Percentiles rank a stretch among this genome's conserved stretches.
These are phyloP conservation scores for Callyntrura guangdongensis DNA, from an alignment of 2,888 invertebrate species.

Conservation along the genomic window DNA sequence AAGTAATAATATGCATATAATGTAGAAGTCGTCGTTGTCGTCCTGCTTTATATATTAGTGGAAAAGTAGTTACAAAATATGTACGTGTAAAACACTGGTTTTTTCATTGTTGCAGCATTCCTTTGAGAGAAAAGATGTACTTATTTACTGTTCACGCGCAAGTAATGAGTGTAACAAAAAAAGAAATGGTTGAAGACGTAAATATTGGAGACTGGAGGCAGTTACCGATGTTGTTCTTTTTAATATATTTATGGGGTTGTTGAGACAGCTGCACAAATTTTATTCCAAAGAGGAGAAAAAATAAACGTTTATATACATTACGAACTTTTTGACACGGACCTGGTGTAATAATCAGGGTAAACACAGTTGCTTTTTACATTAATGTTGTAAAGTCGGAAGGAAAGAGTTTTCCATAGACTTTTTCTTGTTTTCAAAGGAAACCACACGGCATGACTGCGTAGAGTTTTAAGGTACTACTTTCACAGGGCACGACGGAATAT, in stretches of 20 bases:
- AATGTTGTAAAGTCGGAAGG: not conserved
- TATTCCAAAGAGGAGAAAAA: not conserved
- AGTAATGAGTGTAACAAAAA: conserved; percentile 26
- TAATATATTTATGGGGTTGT: not conserved
- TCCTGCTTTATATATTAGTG: no score
- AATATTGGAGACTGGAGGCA: conserved; percentile 17
- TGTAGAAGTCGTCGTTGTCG: no score
- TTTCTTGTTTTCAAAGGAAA: not conserved
- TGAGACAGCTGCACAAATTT: conserved; percentile 1
- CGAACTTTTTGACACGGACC: not conserved
- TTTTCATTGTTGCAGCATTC: conserved; percentile 60
- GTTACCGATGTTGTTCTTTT: not conserved
- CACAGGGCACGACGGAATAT: not conserved
- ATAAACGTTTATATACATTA: not conserved
- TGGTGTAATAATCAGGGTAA: not conserved
- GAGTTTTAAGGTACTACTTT: not conserved
- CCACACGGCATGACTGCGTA: not conserved
- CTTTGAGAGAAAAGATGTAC: conserved; percentile 4
- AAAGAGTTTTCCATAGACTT: not conserved
- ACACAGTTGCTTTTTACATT: not conserved
- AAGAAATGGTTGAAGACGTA: conserved; percentile 5
- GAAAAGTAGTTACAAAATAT: no score
- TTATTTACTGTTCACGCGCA: conserved; percentile 59
- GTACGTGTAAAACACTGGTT: not conserved
- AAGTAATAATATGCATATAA: conserved; percentile 7